phyloP scores from a whole-genome alignment of 2,888 invertebrate genomes.

The Lasioglossum pauxillum region DNA sequence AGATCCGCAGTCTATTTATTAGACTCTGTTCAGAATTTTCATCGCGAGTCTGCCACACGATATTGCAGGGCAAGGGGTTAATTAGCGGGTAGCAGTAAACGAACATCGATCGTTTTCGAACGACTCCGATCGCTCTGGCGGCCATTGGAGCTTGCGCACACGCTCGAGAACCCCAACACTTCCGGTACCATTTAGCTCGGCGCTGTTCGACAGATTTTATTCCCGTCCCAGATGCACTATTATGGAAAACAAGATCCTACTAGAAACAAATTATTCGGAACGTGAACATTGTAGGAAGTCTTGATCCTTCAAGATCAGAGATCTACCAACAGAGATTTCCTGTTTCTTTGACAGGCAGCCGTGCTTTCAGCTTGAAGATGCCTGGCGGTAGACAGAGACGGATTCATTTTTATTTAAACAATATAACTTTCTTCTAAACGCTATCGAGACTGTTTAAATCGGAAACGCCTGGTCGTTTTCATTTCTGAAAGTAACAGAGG shows the following conservation, averaged over 20 bases:
- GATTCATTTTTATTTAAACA: slow-evolving; percentile 2
- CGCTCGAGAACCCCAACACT: slow-evolving; percentile 17
- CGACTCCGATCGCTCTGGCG: neutral
- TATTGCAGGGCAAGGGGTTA: no score
- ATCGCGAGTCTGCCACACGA: no score
- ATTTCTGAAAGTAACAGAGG: no score
- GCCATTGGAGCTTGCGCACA: slow-evolving; percentile 21
- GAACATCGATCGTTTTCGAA: neutral
- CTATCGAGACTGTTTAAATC: no score
- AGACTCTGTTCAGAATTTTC: no score
- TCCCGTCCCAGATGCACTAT: neutral
- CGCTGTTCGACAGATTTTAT: slow-evolving; percentile 45
- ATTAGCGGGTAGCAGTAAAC: neutral
- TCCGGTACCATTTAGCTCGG: slow-evolving; percentile 14
- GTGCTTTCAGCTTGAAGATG: slow-evolving; percentile 6
- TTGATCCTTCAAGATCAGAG: neutral
- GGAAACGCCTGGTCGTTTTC: no score
- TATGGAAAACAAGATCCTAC: neutral
- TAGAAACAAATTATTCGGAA: neutral
- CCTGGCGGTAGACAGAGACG: slow-evolving; percentile 16
- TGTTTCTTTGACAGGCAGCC: neutral
- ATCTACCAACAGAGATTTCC: neutral
- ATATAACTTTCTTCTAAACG: neutral
- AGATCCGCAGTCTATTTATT: no score
- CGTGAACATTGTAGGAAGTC: neutral